These are phyloP conservation scores for Musca vetustissima DNA, from an alignment of 1,140 invertebrate species.

Conservation along the genomic window DNA sequence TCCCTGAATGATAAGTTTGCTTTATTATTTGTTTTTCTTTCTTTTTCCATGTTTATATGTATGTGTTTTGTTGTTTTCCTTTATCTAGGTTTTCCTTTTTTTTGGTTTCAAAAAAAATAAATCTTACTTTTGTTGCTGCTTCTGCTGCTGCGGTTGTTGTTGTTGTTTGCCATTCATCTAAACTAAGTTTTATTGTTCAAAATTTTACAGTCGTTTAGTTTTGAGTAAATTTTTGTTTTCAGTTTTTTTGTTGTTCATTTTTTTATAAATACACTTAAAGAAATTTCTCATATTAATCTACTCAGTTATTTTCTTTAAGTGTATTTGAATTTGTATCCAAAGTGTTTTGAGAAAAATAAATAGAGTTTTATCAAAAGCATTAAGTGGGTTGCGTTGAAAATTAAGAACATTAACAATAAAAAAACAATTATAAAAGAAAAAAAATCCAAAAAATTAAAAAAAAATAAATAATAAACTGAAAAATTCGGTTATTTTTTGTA, in stretches of 20 bases:
- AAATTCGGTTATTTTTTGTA: neutral
- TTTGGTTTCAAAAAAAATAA: conserved; percentile 22
- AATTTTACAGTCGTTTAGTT: conserved; percentile 23
- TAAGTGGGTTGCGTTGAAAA: conserved; percentile 11
- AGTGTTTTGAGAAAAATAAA: conserved; percentile 12
- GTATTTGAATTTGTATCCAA: neutral
- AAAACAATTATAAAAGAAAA: neutral
- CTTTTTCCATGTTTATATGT: neutral
- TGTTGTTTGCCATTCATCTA: conserved; percentile 8
- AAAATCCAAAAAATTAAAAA: neutral
- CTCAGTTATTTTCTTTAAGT: neutral
- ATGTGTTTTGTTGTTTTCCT: conserved; percentile 17
- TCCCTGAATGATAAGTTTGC: conserved; percentile 19
- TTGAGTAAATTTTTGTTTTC: neutral
- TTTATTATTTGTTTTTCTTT: no score
- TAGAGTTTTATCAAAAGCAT: conserved; percentile 20
- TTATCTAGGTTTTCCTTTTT: conserved; percentile 7
- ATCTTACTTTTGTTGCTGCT: conserved; percentile 16
- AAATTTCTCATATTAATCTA: neutral
- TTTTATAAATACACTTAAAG: no score
- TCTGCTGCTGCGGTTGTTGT: no score
- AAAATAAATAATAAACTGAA: neutral
- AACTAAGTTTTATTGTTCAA: conserved; percentile 23
- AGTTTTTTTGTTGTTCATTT: no score
- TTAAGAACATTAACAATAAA: neutral